A percentile compares a stretch with the other conserved stretches of the same genome.
Evolutionary conservation across 2,113 vertebrate genomes (phyloP).

Genomic region (Sitta europaea): DNA sequence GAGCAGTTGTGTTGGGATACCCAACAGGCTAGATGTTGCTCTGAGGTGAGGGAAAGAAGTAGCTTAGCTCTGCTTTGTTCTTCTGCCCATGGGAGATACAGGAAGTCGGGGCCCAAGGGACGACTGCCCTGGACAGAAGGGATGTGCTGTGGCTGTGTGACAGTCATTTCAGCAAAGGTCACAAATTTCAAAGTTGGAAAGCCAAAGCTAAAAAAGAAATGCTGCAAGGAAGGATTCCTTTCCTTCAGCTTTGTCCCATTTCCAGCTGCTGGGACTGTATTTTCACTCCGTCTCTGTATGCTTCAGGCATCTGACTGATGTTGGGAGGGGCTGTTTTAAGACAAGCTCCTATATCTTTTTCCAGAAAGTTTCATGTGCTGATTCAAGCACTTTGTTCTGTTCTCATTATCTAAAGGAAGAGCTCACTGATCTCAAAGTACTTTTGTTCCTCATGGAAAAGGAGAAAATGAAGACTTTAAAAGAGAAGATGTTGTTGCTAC

Average conservation of each 20-base stretch:
- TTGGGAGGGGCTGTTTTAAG: background rate
- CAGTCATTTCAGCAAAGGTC: background rate
- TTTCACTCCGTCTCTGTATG: background rate
- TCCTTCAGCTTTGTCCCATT: background rate
- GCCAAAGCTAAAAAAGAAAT: background rate
- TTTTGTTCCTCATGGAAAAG: background rate
- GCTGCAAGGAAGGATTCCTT: background rate
- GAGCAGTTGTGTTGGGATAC: background rate
- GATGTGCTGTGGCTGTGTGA: background rate
- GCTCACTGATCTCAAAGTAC: background rate
- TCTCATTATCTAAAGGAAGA: background rate
- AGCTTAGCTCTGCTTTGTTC: background rate
- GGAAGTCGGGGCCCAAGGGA: background rate
- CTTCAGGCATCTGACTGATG: background rate
- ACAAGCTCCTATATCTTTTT: background rate
- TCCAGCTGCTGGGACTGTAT: background rate
- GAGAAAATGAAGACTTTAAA: background rate
- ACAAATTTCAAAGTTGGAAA: background rate
- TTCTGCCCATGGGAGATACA: background rate
- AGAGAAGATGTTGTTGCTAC: background rate
- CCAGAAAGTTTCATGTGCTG: background rate
- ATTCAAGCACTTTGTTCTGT: background rate
- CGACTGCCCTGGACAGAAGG: background rate
- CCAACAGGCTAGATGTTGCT: background rate
- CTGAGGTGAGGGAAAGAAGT: background rate